Base-by-base conservation (phyloP, 2,888 invertebrate species). In the Drosophila robusta region DNA sequence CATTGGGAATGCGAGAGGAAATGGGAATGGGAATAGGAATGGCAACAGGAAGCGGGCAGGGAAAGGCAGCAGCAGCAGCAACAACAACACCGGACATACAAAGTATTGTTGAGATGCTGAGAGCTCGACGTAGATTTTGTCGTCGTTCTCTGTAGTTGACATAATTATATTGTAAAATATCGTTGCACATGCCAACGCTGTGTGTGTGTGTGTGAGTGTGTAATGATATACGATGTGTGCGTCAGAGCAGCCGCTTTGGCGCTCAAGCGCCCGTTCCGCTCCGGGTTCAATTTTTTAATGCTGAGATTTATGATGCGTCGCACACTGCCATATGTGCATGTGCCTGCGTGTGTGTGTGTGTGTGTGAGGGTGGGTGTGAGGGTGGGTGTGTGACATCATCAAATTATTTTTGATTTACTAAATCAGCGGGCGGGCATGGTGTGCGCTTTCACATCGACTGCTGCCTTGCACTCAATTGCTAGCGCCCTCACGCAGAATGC, bases 91-190 rank as follows among this genome's bases (percentile, higher is more conserved):
- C 45, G 47, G 50, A 84, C 78, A 58, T 58, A 78, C 67, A 85
- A 70, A 82, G 88, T 70, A 86, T 79, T 85, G 88, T 79, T 70
- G 70, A 87, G 72, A 82, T 79, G 83, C 66, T 68, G 67, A 85
- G 66, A 78, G 80, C 86, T 72, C 64, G 67, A 72, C 65, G 80
- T 77, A 73, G 83, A 88, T 88, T 88, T 81, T 70, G 65, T 54
- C 56, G 46, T 57, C 54, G 49, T 74, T 54, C 70, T 67, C 67
- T 73, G 87, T 56, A 86, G 74, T 80, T 82, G 86, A 86, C 86
- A 80, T 83, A 88, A 88, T 82, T 88, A 88, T 86, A 86, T 88
- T 88, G 84, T 88, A 83, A 88, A 88, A 82, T 82, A 88, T 82
- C 73, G 73, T 85, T 85, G 68, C 76, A 64, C 75, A 63, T 73